These are phyloP conservation scores for Limonius californicus DNA, from an alignment of 1,140 invertebrate genomes.

Conservation along the genomic window DNA sequence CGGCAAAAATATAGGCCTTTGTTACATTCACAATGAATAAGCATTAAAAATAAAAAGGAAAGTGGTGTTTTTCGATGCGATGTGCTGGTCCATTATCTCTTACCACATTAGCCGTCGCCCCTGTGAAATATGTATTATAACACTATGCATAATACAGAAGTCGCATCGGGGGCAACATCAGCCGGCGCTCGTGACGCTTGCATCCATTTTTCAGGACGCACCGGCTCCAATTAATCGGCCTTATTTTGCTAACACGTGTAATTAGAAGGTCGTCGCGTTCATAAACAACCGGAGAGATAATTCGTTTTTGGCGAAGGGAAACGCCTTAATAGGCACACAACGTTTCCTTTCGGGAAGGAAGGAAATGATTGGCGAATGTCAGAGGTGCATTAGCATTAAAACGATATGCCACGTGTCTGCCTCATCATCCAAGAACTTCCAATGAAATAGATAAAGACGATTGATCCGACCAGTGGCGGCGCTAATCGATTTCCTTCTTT, in stretches of 20 bases:
- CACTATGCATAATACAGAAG: slow-evolving; percentile 37
- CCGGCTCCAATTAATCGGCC: too few relatives aligned
- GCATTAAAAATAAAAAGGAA: slow-evolving; percentile 32
- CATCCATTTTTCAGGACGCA: too few relatives aligned
- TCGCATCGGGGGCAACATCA: background rate
- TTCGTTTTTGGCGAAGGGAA: too few relatives aligned
- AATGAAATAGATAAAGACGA: slow-evolving; percentile 5
- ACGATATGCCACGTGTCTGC: slow-evolving; percentile 27
- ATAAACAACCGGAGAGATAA: too few relatives aligned
- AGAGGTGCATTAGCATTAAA: slow-evolving; percentile 30
- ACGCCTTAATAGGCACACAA: background rate
- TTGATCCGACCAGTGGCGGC: slow-evolving; percentile 17
- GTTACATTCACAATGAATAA: slow-evolving; percentile 18
- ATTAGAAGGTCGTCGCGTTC: too few relatives aligned
- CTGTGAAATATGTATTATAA: slow-evolving; percentile 42
- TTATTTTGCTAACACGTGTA: too few relatives aligned
- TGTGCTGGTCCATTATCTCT: slow-evolving; percentile 38
- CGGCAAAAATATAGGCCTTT: too few relatives aligned
- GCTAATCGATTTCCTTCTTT: too few relatives aligned
- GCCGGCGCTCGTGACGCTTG: background rate
- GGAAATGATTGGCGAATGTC: slow-evolving; percentile 37
- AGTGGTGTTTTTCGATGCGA: slow-evolving; percentile 30
- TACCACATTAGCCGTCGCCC: slow-evolving; percentile 36
- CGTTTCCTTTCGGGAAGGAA: slow-evolving; percentile 18
- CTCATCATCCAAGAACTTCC: background rate